Evolutionary conservation across 2,797 vertebrate genomes (phyloP).

Genomic region (Etheostoma nigrum): DNA sequence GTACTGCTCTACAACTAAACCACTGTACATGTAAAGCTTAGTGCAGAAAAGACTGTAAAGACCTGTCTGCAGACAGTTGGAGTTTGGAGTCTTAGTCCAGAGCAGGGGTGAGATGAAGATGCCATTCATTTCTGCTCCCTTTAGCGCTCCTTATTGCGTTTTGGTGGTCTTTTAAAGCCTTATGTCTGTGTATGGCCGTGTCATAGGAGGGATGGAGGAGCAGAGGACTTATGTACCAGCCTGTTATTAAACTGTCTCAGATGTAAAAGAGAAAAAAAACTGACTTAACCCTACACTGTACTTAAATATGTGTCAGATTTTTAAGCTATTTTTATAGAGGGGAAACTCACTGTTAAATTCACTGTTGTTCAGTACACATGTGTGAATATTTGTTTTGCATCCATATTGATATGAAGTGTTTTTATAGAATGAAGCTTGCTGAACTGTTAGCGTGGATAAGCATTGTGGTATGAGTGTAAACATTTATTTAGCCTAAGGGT

Average conservation of each 20-base stretch:
- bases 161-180: slow-evolving; percentile 37
- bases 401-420: slow-evolving; percentile 76
- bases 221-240: slow-evolving; percentile 70
- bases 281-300: slow-evolving; percentile 81
- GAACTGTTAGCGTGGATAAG: slow-evolving; percentile 69
- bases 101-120: slow-evolving; percentile 42
- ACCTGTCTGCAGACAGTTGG: slow-evolving; percentile 30
- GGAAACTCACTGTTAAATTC: slow-evolving; percentile 69
- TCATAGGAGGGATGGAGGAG: slow-evolving; percentile 79
- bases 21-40: slow-evolving; percentile 60
- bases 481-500: slow-evolving; percentile 45
- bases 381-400: slow-evolving; percentile 81
- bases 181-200: slow-evolving; percentile 56
- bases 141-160: slow-evolving; percentile 50
- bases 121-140: slow-evolving; percentile 41
- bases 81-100: slow-evolving; percentile 30
- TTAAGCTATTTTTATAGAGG: slow-evolving; percentile 88
- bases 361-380: slow-evolving; percentile 80
- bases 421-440: slow-evolving; percentile 77
- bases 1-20: slow-evolving; percentile 49
- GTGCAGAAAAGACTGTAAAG: slow-evolving; percentile 19
- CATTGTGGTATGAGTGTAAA: slow-evolving; percentile 68
- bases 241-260: slow-evolving; percentile 72
- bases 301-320: slow-evolving; percentile 84
- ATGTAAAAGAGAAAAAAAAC: slow-evolving; percentile 64